Percentiles rank a stretch among this genome's conserved stretches.
Evolutionary conservation across 2,113 vertebrate genomes (phyloP).

Genomic region (Cichladusa arquata): DNA sequence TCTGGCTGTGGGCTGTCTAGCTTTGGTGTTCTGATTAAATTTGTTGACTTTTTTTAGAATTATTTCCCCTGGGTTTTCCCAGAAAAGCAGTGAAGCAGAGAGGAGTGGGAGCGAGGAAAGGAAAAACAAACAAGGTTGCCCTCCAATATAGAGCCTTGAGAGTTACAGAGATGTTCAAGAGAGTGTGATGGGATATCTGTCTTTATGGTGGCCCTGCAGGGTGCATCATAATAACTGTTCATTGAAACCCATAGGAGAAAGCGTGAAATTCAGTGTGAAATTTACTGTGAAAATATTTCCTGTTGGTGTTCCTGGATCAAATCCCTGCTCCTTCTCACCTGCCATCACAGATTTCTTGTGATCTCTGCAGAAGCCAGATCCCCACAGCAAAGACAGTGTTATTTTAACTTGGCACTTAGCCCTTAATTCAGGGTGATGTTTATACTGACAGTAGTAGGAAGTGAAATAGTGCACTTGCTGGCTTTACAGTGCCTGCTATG

Average conservation of each 20-base stretch:
- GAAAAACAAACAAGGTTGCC: neutral
- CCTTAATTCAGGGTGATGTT: neutral
- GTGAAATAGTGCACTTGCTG: neutral
- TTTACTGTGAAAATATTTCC: neutral
- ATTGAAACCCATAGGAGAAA: neutral
- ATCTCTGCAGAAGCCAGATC: neutral
- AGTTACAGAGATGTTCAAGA: neutral
- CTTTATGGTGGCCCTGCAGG: neutral
- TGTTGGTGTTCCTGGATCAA: neutral
- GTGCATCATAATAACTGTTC: neutral
- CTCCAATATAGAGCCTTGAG: neutral
- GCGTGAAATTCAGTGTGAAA: neutral
- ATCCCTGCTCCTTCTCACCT: neutral
- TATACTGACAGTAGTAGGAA: neutral
- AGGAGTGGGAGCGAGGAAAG: neutral
- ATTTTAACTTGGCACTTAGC: neutral
- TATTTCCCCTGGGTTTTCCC: conserved; percentile 8
- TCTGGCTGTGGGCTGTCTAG: neutral
- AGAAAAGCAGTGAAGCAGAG: neutral
- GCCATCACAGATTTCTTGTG: neutral
- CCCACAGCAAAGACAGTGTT: neutral
- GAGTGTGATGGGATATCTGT: neutral
- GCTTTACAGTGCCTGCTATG: neutral
- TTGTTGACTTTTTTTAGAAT: conserved; percentile 10
- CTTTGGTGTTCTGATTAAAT: neutral